phyloP scores from a whole-genome alignment of 2,797 vertebrate genomes.

The Serranus cabrilla region DNA sequence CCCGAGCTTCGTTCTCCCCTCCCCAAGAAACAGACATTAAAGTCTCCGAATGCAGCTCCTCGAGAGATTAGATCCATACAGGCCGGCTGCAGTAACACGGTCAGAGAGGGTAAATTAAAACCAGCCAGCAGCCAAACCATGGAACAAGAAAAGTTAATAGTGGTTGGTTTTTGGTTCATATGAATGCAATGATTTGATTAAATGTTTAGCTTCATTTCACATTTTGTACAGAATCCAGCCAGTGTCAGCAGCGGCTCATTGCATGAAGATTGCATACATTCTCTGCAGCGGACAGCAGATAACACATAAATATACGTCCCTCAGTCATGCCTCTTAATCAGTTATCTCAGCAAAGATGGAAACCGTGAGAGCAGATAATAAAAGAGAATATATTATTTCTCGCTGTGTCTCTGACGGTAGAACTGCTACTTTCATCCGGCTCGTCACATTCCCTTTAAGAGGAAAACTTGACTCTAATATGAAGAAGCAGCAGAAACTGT shows the following conservation, averaged over 20 bases:
- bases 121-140: conserved; percentile 28
- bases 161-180: conserved; percentile 1
- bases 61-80: conserved; percentile 37
- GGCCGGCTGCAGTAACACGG: conserved; percentile 14
- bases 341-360: conserved; percentile 1
- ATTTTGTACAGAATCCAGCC: not conserved
- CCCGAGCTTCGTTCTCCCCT: conserved; percentile 1
- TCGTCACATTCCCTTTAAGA: not conserved
- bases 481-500: conserved; percentile 15
- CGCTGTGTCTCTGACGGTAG: not conserved
- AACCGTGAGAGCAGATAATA: not conserved
- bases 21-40: conserved; percentile 36
- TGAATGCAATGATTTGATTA: conserved; percentile 15
- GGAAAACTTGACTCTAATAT: conserved; percentile 11
- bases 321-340: not conserved
- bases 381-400: not conserved
- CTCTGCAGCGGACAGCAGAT: no score
- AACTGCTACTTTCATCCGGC: not conserved
- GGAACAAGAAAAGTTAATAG: not conserved
- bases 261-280: not conserved
- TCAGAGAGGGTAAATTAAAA: conserved; percentile 32
- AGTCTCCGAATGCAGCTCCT: conserved; percentile 37
- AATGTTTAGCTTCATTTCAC: conserved; percentile 14
- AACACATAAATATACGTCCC: not conserved
- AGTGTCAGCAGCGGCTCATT: not conserved